A percentile compares a stretch with the other conserved stretches of the same genome.
phyloP scores from a whole-genome alignment of 2,797 vertebrate species.

The Manis crassicaudata region DNA sequence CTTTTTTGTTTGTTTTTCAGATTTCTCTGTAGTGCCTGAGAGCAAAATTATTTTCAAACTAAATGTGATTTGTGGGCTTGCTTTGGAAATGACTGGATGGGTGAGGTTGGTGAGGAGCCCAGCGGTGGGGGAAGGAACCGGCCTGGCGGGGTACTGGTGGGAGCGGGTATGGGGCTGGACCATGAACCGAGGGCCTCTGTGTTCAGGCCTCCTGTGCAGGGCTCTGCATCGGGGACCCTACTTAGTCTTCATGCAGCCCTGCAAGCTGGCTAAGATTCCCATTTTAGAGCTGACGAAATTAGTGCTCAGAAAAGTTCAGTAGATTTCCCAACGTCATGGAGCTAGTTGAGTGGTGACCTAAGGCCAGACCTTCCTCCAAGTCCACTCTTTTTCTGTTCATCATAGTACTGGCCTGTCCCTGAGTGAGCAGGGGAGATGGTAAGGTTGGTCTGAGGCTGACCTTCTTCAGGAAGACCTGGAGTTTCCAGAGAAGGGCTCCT shows the following conservation, averaged over 20 bases:
- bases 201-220: rapidly evolving
- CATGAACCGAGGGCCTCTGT: background rate
- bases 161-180: rapidly evolving
- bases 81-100: background rate
- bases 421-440: too few relatives aligned
- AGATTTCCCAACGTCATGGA: background rate
- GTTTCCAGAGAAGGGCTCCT: background rate
- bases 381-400: background rate
- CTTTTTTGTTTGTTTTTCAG: background rate
- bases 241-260: background rate
- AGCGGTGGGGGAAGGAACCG: background rate
- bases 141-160: background rate
- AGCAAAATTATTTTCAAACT: background rate
- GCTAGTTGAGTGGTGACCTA: background rate
- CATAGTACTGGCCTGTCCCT: background rate
- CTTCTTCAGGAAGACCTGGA: background rate
- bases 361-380: background rate
- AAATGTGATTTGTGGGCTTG: background rate
- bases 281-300: background rate
- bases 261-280: background rate
- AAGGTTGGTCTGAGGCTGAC: background rate
- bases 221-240: background rate
- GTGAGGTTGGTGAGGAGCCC: background rate
- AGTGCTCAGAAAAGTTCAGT: background rate
- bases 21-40: background rate